Evolutionary conservation across 2,113 vertebrate species (phyloP).

Genomic region (Tupaia tana): DNA sequence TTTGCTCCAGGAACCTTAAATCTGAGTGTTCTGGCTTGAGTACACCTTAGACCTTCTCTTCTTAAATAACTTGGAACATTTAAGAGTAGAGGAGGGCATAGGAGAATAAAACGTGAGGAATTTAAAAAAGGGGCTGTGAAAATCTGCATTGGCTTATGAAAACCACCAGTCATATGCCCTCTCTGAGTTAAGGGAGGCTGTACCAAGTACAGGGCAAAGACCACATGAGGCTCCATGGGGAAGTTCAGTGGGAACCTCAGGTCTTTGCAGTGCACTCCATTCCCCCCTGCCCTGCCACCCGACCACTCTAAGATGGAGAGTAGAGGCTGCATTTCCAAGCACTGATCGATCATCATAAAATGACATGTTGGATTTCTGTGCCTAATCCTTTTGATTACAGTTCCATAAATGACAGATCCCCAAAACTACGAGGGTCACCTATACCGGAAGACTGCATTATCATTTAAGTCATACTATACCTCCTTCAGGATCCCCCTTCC

Average conservation of each 20-base stretch:
- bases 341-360: not conserved
- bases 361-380: not conserved
- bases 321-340: not conserved
- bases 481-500: not conserved
- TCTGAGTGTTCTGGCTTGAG: not conserved
- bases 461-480: not conserved
- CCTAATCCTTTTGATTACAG: not conserved
- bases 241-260: not conserved
- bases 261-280: not conserved
- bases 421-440: not conserved
- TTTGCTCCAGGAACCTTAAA: not conserved
- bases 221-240: not conserved
- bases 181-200: not conserved
- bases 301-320: fast-evolving
- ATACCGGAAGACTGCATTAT: not conserved
- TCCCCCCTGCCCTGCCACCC: not conserved
- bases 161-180: not conserved
- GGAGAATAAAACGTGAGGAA: not conserved
- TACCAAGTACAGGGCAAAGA: not conserved
- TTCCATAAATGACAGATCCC: not conserved
- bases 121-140: not conserved
- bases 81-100: not conserved
- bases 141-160: not conserved
- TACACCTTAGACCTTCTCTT: not conserved
- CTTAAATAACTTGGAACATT: not conserved